Evolutionary conservation across 2,888 invertebrate species (phyloP), one percentile per base, ranked within the genome.

Genomic region (Parochlus steinenii): DNA sequence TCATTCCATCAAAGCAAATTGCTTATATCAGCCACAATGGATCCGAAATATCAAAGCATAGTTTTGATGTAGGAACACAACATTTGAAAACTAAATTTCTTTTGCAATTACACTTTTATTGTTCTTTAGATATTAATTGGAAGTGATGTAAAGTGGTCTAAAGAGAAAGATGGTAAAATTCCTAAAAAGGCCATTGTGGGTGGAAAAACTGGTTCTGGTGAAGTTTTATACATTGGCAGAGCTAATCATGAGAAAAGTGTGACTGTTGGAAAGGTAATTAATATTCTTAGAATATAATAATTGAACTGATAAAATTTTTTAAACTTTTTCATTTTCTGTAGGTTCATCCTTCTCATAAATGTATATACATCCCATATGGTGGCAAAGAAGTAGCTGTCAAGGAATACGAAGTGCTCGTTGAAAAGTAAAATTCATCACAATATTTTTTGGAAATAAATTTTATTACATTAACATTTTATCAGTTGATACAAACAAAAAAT

Each of bases 321-420:
- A 18, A 26, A 31, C 11, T 8, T 33, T 32, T 33, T 34, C 29
- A 25, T 40, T 31, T 38, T 23, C 42, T 43, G 6, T 33, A 56
- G 56, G 71, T 81, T 3, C 81, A 81, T 46, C 70, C 71, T 18
- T 76, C 74, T n/a, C 79, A 79, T 48, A 72, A 67, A n/a, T 71
- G 72, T 22, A 70, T 74, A 50, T 82, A 81, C 65, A 77, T 82
- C 55, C 66, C 80, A n/a, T 81, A 67, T 49, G 77, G 60, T 1
- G 80, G 81, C n/a, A 63, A 70, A 45, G 82, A 81, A 51, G 54
- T 78, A 29, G 67, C 70, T 20, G 75, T 73, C 61, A 64, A 66
- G 2, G 74, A 78, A 17, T 82, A 74, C 51, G 80, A 82, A 61
- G 59, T 82, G 44, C 67, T 81, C 38, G 61, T 71, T 45, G 48